These are phyloP conservation scores for Pemphigus obesinymphae DNA, from an alignment of 1,140 invertebrate species.

Conservation along the genomic window DNA sequence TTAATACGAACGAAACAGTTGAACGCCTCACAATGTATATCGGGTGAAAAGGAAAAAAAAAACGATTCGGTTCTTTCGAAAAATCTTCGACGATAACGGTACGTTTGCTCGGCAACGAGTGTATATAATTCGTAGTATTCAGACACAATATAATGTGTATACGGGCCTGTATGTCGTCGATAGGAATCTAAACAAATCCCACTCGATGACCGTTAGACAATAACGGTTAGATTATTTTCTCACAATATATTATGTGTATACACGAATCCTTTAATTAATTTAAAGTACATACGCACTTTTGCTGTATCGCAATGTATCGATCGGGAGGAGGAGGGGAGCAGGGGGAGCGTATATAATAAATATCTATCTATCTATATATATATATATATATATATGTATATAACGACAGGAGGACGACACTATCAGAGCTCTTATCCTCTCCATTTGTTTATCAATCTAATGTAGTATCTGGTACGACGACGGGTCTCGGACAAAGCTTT, in stretches of 20 bases:
- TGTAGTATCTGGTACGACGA: not conserved
- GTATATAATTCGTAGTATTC: no score
- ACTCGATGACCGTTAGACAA: not conserved
- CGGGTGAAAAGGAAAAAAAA: no score
- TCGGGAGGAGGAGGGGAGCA: no score
- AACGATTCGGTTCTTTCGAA: no score
- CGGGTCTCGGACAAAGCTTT: not conserved
- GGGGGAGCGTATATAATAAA: no score
- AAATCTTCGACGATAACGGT: no score
- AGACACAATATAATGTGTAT: not conserved
- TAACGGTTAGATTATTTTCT: not conserved
- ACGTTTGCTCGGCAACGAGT: no score
- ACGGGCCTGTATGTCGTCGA: no score
- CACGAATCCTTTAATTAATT: not conserved
- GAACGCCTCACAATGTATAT: no score
- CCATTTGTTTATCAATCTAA: conserved; percentile 27
- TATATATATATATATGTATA: no score
- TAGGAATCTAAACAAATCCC: not conserved
- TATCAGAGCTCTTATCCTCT: not conserved
- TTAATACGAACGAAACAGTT: no score
- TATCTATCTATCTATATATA: no score
- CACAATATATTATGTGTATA: not conserved
- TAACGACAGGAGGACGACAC: not conserved
- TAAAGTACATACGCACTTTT: not conserved
- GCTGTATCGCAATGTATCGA: not conserved